Base-by-base conservation (phyloP, 2,113 vertebrate species). In the Charadrius vociferus region DNA sequence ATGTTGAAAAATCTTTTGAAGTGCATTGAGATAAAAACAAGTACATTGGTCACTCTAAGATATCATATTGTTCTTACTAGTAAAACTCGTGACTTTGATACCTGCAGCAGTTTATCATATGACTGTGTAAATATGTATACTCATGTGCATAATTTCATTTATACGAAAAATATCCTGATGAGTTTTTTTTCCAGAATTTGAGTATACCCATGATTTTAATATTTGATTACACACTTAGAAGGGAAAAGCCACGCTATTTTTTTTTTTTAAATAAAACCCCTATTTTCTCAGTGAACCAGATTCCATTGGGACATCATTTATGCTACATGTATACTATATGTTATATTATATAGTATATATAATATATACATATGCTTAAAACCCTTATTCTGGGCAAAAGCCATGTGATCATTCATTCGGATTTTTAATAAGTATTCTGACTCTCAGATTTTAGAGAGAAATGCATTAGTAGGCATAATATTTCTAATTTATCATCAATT, bases 401-500 rank as follows among this genome's bases (percentile, higher is more conserved):
- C 1, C 8, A 16, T 7, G 14, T 34, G 52, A 29, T 67, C 24
- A 59, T 30, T 80, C 41, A 43, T 77, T 56, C 61, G 5, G 34
- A 62, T 41, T 95, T 90, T 86, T 73, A 59, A 24, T 41, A 80
- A 53, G 11, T 77, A 50, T 52, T 74, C n/a, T 59, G 56, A 53
- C n/a, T 70, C 32, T 24, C 21, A 50, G 7, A 63, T 59, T 81
- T 73, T 59, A 34, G 11, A 77, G 82, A 59, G 2, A 85, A 90
- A 61, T 47, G 20, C 14, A 56, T 72, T 93, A 45, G 1, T 70
- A 68, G 29, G 41, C 30, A 47, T 30, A 70, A 94, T 78, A 85
- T 96, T 96, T 97, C 19, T 86, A 81, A 71, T 94, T 55, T 89
- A 90, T 90, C 80, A 63, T 81, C 8, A 70, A 47, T 90, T 97